Base-by-base conservation (phyloP, 2,113 vertebrate genomes). In the Merops nubicus region DNA sequence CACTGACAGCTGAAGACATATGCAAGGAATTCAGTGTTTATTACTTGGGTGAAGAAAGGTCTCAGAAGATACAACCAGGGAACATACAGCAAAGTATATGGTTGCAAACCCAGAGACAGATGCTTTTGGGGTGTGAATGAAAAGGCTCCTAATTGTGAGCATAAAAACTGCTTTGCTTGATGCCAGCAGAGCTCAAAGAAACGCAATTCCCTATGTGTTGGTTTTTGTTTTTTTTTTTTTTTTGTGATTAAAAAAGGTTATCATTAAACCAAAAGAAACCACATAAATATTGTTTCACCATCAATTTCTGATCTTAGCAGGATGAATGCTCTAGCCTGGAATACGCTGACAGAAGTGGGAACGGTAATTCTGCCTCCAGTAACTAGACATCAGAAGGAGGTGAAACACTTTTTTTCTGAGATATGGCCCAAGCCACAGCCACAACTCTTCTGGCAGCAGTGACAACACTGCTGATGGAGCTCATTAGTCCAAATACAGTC, bases 401-500 rank as follows among this genome's bases (percentile, higher is more conserved):
- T 76, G n/a, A 70, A 96, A 88, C 38, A 19, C 45, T 79, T 87
- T 91, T 87, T 91, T 64, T 40, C 67, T 77, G 79, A 93, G 91
- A 91, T 6, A 59, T 0, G 8, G 82, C 31, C 62, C 48, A 75
- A 78, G 72, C 47, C 80, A 78, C 47, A 42, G 60, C 8, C 48
- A 29, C 74, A 68, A 57, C 25, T 73, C 40, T 67, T 54, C 62
- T 85, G 85, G 67, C 79, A 88, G 59, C n/a, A 93, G n/a, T 43
- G 57, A 88, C 50, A 77, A 17, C 18, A 25, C 8, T 54, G 33
- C 50, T 73, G 43, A 38, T 36, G 33, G 59, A 80, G 63, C 47
- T 70, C 1, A 43, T 3, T 34, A 93, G 59, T 63, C 93, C 92
- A 90, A 94, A 95, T 94, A 95, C 75, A 94, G 91, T 85, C 31